phyloP scores from a whole-genome alignment of 2,113 vertebrate genomes.

The Vimba vimba region DNA sequence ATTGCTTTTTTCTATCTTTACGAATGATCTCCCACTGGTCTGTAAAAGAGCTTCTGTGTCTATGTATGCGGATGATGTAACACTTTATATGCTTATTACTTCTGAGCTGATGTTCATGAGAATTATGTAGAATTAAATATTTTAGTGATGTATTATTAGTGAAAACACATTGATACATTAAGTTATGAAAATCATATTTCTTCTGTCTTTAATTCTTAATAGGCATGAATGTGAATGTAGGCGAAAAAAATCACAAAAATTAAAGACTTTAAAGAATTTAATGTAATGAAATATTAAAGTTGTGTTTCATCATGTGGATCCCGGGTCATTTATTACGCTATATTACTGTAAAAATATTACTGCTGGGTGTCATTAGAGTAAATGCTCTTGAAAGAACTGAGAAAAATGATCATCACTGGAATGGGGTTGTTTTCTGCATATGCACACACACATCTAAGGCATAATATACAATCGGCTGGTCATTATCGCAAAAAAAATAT shows the following conservation, averaged over 20 bases:
- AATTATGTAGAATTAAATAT: not conserved
- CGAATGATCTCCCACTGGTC: too few relatives aligned
- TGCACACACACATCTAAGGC: not conserved
- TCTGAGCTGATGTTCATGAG: not conserved
- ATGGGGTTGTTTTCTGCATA: not conserved
- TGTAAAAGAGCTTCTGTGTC: too few relatives aligned
- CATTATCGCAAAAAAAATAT: not conserved
- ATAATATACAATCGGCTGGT: not conserved
- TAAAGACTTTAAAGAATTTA: slow-evolving; percentile 9
- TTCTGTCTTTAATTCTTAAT: slow-evolving; percentile 1
- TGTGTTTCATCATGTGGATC: slow-evolving; percentile 43
- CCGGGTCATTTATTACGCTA: slow-evolving; percentile 44
- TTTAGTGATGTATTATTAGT: not conserved
- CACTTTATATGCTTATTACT: too few relatives aligned
- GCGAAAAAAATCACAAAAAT: not conserved
- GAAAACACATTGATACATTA: not conserved
- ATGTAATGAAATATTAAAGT: slow-evolving; percentile 57
- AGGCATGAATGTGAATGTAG: not conserved
- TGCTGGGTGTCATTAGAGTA: slow-evolving; percentile 43
- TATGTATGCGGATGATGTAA: too few relatives aligned
- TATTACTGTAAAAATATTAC: slow-evolving; percentile 48
- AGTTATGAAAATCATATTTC: not conserved
- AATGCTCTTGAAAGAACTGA: slow-evolving; percentile 43
- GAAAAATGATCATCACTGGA: not conserved
- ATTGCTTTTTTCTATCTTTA: too few relatives aligned